These are phyloP conservation scores for Etheostoma cragini DNA, from an alignment of 2,113 vertebrate species.

Conservation along the genomic window DNA sequence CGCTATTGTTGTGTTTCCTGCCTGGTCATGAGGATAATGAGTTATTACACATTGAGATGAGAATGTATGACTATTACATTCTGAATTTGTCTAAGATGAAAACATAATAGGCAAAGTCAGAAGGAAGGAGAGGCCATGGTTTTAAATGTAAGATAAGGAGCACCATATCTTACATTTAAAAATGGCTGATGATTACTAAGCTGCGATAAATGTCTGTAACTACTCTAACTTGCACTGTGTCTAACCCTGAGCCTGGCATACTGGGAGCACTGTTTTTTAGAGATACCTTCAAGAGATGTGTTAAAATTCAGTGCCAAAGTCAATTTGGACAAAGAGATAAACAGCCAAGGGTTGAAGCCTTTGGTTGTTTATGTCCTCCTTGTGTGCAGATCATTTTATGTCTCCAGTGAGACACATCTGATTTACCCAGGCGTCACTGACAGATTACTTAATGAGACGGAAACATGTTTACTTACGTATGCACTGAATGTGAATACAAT, in stretches of 20 bases:
- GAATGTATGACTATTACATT: conserved; percentile 74
- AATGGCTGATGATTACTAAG: conserved; percentile 71
- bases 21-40: conserved; percentile 60
- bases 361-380: conserved; percentile 58
- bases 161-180: conserved; percentile 86
- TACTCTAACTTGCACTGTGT: conserved; percentile 33
- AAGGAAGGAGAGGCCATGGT: conserved; percentile 73
- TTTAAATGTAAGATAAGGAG: conserved; percentile 86
- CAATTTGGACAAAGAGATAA: conserved; percentile 50
- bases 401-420: conserved; percentile 45
- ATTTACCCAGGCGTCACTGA: conserved; percentile 63
- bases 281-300: conserved; percentile 52
- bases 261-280: conserved; percentile 56
- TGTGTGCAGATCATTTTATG: conserved; percentile 56
- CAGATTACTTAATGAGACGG: conserved; percentile 79
- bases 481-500: conserved; percentile 77
- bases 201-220: conserved; percentile 50
- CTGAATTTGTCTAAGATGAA: conserved; percentile 85
- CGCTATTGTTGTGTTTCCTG: background rate
- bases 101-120: conserved; percentile 84
- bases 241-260: conserved; percentile 28
- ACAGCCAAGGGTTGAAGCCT: conserved; percentile 53
- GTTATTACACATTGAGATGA: conserved; percentile 67
- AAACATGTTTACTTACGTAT: conserved; percentile 83
- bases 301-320: conserved; percentile 36